phyloP scores from a whole-genome alignment of 2,888 invertebrate species.

The Phania funesta region DNA sequence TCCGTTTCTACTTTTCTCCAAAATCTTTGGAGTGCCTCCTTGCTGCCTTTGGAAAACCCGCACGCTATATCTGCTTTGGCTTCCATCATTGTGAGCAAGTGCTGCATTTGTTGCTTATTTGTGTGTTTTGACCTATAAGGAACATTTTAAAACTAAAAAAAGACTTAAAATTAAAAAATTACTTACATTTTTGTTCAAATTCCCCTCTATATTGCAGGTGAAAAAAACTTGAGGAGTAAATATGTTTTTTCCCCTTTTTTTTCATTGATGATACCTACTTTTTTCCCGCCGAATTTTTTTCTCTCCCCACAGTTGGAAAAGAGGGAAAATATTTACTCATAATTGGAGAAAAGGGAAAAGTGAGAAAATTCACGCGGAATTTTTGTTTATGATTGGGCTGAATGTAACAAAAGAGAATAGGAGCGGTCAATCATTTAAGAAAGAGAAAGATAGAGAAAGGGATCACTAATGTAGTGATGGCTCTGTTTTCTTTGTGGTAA shows the following conservation, averaged over 20 bases:
- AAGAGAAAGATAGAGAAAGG: no score
- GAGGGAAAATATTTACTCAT: not conserved
- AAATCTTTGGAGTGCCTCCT: not conserved
- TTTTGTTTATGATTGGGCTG: not conserved
- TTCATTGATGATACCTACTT: no score
- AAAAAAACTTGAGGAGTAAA: not conserved
- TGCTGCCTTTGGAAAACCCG: not conserved
- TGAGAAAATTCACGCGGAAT: not conserved
- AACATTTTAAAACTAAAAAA: not conserved
- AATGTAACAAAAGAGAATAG: no score
- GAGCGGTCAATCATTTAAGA: no score
- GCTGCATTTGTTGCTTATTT: not conserved
- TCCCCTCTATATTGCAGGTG: no score
- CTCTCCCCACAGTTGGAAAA: conserved; percentile 4
- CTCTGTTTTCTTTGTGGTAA: no score
- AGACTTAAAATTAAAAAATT: not conserved
- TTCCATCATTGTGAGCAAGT: not conserved
- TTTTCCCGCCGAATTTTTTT: no score
- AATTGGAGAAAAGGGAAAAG: no score
- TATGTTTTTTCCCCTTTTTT: not conserved
- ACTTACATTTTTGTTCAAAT: not conserved
- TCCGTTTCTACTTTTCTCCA: not conserved
- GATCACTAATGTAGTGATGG: no score
- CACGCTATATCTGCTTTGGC: not conserved
- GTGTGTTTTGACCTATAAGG: not conserved